Base-by-base conservation (phyloP, 2,888 invertebrate genomes). In the Cerastis rubricosa region DNA sequence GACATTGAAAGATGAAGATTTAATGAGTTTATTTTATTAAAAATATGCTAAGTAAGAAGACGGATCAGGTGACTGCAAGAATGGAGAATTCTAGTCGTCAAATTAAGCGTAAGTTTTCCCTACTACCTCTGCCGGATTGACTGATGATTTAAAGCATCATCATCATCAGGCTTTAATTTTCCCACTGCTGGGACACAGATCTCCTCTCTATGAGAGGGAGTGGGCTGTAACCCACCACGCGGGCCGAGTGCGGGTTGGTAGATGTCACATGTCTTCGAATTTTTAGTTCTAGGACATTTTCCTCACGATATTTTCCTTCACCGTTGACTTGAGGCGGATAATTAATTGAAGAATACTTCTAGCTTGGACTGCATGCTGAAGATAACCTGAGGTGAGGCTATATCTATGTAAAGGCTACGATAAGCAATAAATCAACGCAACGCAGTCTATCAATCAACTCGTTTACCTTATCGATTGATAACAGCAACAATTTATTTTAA, bases 381-480 rank as follows among this genome's bases (percentile, higher is more conserved):
- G 40, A 9, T 8, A 47, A 22, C 47, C n/a, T 49, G 11, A 7
- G 1, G 47, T 11, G 17, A 25, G 8, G n/a, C 40, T 40, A n/a
- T 29, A 22, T 68, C 4, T 35, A 64, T 68, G 22, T n/a, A 29
- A 25, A 43, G 43, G 12, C 64, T 14, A 14, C 43, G 35, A 9
- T 68, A 57, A 51, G 57, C 57, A 68, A 77, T 80, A 54, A 80
- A 82, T 80, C 77, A 77, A 80, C 12, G 35, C 51, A 64, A 22
- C 25, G 25, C 35, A 68, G 7, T 65, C 35, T 82, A 77, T 80
- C 78, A 68, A 83, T 68, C 61, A 78, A 65, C 17, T 43, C 73
- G 11, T 25, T 35, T 35, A 47, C 40, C 8, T 57, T 35, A 43
- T 68, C 68, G 59, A 83, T 81, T 76, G 63, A 57, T 82, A 80